Evolutionary conservation across 2,113 vertebrate genomes (phyloP).

Genomic region (Zosterops borbonicus): DNA sequence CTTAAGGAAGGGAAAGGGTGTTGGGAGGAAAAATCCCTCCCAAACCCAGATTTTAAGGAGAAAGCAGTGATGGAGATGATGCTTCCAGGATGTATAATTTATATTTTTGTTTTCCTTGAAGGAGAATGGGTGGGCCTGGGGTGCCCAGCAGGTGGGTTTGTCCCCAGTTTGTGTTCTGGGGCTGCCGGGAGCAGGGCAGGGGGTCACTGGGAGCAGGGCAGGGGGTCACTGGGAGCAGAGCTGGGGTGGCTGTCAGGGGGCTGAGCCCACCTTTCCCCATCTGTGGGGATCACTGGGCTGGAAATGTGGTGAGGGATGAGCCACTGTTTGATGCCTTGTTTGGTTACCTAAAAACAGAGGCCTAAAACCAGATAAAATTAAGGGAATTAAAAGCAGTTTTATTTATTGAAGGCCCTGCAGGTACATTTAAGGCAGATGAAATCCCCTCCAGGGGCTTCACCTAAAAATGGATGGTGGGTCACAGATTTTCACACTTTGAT

Average conservation of each 20-base stretch:
- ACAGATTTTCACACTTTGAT: neutral
- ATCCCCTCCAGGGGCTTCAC: fast-evolving
- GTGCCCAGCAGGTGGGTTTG: constrained; percentile 55
- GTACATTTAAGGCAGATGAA: fast-evolving
- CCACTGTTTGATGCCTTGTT: fast-evolving
- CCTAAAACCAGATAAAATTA: neutral
- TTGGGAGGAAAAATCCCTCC: neutral
- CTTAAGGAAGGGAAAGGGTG: fast-evolving
- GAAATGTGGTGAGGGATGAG: fast-evolving
- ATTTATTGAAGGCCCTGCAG: neutral
- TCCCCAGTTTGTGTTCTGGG: neutral
- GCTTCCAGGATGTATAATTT: neutral
- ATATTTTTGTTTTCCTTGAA: neutral
- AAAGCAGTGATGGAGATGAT: neutral
- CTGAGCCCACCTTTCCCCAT: fast-evolving
- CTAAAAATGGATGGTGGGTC: neutral
- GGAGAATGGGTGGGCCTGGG: constrained; percentile 2
- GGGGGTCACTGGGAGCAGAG: neutral
- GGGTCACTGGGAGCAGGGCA: neutral
- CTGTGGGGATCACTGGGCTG: fast-evolving
- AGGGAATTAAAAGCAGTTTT: fast-evolving
- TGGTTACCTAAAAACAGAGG: neutral
- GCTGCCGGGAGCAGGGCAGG: neutral
- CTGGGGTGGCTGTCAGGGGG: fast-evolving
- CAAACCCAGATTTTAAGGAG: neutral